These are phyloP conservation scores for Palaemon carinicauda DNA, from an alignment of 1,140 invertebrate species.

Conservation along the genomic window DNA sequence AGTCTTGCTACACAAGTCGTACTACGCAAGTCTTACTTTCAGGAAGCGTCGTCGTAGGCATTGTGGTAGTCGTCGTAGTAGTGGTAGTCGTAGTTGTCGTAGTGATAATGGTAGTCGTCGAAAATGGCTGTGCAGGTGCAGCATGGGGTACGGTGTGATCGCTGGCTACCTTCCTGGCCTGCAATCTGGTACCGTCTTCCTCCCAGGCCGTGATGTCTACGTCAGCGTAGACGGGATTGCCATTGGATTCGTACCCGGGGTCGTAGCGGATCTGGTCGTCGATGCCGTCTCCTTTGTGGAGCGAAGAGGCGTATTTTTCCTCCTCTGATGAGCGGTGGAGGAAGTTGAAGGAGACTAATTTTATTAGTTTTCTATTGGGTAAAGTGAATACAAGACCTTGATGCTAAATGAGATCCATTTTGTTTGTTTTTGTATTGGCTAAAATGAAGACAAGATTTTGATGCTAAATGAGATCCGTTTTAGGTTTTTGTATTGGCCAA, in stretches of 20 bases:
- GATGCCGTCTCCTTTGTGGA: background rate
- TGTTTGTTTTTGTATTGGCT: too few relatives aligned
- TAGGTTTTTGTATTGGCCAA: too few relatives aligned
- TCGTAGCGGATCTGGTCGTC: background rate
- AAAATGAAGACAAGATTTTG: too few relatives aligned
- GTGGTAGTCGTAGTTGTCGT: slow-evolving; percentile 17
- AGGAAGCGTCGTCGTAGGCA: slow-evolving; percentile 42
- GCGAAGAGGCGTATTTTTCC: slow-evolving; percentile 2
- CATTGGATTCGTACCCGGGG: slow-evolving; percentile 6
- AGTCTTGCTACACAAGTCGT: too few relatives aligned
- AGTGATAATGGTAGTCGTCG: slow-evolving; percentile 32
- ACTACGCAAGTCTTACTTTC: slow-evolving; percentile 57
- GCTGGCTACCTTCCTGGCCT: slow-evolving; percentile 51
- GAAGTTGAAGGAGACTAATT: too few relatives aligned
- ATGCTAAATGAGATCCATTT: too few relatives aligned
- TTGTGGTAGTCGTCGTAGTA: slow-evolving; percentile 1
- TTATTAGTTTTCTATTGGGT: too few relatives aligned
- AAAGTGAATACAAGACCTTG: too few relatives aligned
- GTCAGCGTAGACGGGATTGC: slow-evolving; percentile 29
- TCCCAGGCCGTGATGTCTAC: background rate
- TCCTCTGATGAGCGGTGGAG: background rate
- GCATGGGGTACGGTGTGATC: slow-evolving; percentile 36
- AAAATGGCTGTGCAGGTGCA: background rate
- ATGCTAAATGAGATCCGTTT: too few relatives aligned
- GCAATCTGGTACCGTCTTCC: slow-evolving; percentile 30